Evolutionary conservation across 2,797 vertebrate species (phyloP), one percentile per base, ranked within the genome.

Genomic region (Acipenser ruthenus): DNA sequence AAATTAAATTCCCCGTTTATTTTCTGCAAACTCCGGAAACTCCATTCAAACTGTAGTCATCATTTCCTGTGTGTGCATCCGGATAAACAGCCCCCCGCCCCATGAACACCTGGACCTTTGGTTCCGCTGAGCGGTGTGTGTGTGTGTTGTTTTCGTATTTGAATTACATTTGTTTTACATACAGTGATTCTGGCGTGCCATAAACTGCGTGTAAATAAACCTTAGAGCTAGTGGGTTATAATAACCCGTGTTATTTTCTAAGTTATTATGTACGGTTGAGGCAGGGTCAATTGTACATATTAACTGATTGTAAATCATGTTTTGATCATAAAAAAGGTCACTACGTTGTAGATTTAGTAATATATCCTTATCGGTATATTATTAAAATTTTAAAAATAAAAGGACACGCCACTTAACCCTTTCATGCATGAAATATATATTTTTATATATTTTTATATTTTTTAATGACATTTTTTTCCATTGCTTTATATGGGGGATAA

Each of bases 161-260:
- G 98, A 64, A 95, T 98, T 3, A 99, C 90, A 68, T 98, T 79
- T 99, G 95, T 78, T 97, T 98, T 4, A 98, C 83, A 68, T 98
- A 95, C 23, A 4, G 23, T 37, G 23, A 37, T 3, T 37, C 23
- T 37, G 23, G 2, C 0, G 23, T 3, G 23, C 23, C 23, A 37
- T 4, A 52, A 52, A 37, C 23, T 37, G 23, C 37, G 1, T 37
- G 23, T 2, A 37, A 37, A 37, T 37, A 37, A 37, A 37, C 23
- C 23, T 2, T 37, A 37, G 23, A 23, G 23, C 23, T 37, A 37
- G 23, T 37, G 23, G 23, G 23, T 37, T 37, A 37, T 37, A 37
- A 37, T 71, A 98, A 95, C 11, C 96, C 96, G 67, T 60, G 4
- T 13, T 23, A 60, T 10, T 6, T 37, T 7, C 4, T 10, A 7